Conservation (phyloP, 2,797 vertebrate species). For the Pitangus sulphuratus region DNA sequence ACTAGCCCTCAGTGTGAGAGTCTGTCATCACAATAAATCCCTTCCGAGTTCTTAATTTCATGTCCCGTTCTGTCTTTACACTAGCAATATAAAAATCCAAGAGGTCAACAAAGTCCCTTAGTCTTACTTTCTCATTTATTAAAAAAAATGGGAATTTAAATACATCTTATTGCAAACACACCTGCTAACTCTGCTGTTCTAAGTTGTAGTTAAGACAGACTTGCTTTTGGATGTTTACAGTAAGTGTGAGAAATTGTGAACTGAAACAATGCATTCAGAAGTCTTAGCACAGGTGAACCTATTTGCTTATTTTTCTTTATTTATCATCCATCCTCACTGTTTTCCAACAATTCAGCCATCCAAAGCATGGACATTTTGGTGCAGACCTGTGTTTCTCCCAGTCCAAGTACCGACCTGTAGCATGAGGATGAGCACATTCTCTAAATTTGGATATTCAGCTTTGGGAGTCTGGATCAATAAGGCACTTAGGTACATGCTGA, state of each 20-base stretch:
- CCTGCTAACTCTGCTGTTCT: neutral
- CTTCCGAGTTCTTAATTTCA: slow-evolving; percentile 67
- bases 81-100: slow-evolving; percentile 32
- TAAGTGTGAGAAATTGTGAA: neutral
- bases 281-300: neutral
- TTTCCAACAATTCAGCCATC: neutral
- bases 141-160: slow-evolving; percentile 31
- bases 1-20: slow-evolving; percentile 2
- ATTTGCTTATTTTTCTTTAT: neutral
- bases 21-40: slow-evolving; percentile 61
- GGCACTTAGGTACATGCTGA: neutral
- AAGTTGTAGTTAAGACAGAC: neutral
- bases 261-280: slow-evolving; percentile 4
- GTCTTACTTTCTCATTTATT: slow-evolving; percentile 50
- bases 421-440: neutral
- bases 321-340: neutral
- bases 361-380: neutral
- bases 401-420: neutral
- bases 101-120: slow-evolving; percentile 49
- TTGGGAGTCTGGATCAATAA: neutral
- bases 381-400: neutral
- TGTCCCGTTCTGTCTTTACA: slow-evolving; percentile 50
- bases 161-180: neutral
- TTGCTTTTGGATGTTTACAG: slow-evolving; percentile 21
- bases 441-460: neutral